Conservation (phyloP, 2,888 invertebrate species). For the Noctuana brunneofusca region DNA sequence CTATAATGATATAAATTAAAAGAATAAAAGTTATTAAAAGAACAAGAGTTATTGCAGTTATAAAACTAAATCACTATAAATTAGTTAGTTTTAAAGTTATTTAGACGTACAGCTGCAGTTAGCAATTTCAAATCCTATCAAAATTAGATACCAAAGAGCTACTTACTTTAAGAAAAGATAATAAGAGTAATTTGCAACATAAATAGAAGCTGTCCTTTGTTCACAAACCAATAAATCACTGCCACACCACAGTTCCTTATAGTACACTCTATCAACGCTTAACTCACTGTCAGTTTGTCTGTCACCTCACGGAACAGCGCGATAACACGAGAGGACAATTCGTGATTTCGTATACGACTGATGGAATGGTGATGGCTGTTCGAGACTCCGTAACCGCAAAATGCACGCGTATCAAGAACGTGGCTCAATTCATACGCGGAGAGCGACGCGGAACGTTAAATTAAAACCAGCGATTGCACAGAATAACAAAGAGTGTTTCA, state of each 20-base stretch:
- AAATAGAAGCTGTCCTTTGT: slow-evolving; percentile 29
- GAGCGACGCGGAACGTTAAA: not conserved
- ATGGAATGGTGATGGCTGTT: slow-evolving; percentile 20
- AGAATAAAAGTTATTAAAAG: too few relatives aligned
- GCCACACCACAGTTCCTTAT: not conserved
- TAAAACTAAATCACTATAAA: too few relatives aligned
- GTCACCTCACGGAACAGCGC: slow-evolving; percentile 1
- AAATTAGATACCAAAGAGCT: not conserved
- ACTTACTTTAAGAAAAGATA: slow-evolving; percentile 22
- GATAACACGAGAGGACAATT: slow-evolving; percentile 28
- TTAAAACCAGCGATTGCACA: not conserved
- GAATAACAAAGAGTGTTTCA: not conserved
- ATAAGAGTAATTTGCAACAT: slow-evolving; percentile 2
- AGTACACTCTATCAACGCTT: slow-evolving; percentile 1
- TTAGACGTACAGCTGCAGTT: too few relatives aligned
- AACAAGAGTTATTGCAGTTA: too few relatives aligned
- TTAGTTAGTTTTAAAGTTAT: too few relatives aligned
- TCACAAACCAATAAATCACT: slow-evolving; percentile 32
- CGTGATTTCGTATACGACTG: slow-evolving; percentile 23
- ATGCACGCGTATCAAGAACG: not conserved
- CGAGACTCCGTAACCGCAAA: slow-evolving; percentile 11
- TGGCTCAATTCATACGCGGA: slow-evolving; percentile 7
- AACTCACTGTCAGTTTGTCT: slow-evolving; percentile 4
- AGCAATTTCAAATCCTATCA: too few relatives aligned
- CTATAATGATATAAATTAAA: too few relatives aligned